A percentile compares a stretch with the other conserved stretches of the same genome.
These are phyloP conservation scores for Patella depressa DNA, from an alignment of 2,888 invertebrate species.

Conservation along the genomic window DNA sequence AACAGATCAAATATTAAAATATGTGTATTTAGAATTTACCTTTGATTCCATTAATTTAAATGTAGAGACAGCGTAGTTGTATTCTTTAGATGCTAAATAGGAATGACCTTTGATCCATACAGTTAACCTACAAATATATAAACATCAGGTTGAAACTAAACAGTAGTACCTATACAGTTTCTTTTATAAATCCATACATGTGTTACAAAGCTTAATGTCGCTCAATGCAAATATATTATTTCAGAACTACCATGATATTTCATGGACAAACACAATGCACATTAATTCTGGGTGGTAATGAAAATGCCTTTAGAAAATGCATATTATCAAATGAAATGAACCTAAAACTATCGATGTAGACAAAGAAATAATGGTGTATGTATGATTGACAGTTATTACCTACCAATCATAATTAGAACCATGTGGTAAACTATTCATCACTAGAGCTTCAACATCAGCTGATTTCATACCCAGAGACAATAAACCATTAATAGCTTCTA, in stretches of 20 bases:
- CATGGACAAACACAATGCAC: no score
- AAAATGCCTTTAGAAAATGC: no score
- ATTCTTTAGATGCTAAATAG: slow-evolving; percentile 79
- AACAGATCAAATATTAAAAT: no score
- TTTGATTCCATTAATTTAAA: slow-evolving; percentile 77
- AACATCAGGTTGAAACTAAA: background rate
- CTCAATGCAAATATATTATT: no score
- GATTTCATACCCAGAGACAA: slow-evolving; percentile 81
- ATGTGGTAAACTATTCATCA: slow-evolving; percentile 76
- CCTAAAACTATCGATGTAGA: no score
- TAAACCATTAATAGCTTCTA: slow-evolving; percentile 83
- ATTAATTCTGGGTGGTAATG: no score
- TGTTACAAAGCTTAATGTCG: no score
- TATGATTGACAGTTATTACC: slow-evolving; percentile 28
- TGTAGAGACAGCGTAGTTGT: slow-evolving; percentile 78
- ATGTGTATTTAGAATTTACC: slow-evolving; percentile 55
- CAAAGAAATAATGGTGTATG: no score
- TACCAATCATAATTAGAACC: slow-evolving; percentile 74
- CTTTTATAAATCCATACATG: no score
- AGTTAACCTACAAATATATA: slow-evolving; percentile 66
- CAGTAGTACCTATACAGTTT: background rate
- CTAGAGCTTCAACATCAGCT: slow-evolving; percentile 81
- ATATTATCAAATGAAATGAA: no score
- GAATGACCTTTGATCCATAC: slow-evolving; percentile 74
- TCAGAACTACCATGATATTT: no score